phyloP scores from a whole-genome alignment of 2,888 invertebrate genomes.

The Rotaria sp. region DNA sequence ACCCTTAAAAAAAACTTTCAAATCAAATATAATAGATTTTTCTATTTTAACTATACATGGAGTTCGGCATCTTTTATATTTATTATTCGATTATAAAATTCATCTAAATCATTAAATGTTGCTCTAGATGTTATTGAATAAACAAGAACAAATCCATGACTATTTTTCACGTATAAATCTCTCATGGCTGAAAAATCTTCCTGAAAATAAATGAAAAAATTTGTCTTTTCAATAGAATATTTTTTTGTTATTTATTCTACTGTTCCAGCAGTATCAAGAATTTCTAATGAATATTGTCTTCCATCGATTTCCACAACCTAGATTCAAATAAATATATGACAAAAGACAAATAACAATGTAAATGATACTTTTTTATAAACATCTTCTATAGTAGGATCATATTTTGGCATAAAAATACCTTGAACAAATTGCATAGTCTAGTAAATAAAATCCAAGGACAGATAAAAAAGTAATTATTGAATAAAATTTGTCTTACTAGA shows the following conservation, averaged over 20 bases:
- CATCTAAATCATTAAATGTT: slow-evolving; percentile 98
- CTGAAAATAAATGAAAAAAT: slow-evolving; percentile 46
- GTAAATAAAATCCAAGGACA: background rate
- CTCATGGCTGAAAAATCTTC: slow-evolving; percentile 99
- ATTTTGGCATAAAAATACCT: slow-evolving; percentile 99
- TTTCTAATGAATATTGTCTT: slow-evolving; percentile 35
- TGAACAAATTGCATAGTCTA: slow-evolving; percentile 91
- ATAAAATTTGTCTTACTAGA: background rate
- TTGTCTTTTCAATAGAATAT: background rate
- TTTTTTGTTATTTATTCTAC: slow-evolving; percentile 58
- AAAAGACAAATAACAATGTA: background rate
- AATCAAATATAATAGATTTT: background rate
- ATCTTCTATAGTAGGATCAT: slow-evolving; percentile 98
- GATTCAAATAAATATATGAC: slow-evolving; percentile 42
- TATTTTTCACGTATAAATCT: slow-evolving; percentile 99
- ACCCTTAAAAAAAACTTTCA: slow-evolving; percentile 44
- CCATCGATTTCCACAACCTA: slow-evolving; percentile 60
- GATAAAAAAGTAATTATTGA: background rate
- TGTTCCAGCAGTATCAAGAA: slow-evolving; percentile 92
- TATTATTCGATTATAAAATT: slow-evolving; percentile 94
- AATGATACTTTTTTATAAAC: slow-evolving; percentile 78
- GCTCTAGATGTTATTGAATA: slow-evolving; percentile 99
- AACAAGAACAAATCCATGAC: slow-evolving; percentile 96
- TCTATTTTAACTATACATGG: background rate
- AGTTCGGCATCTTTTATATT: slow-evolving; percentile 72